Percentiles rank a stretch among this genome's conserved stretches.
These are phyloP conservation scores for Poecile montanus DNA, from an alignment of 2,797 vertebrate species.

Conservation along the genomic window DNA sequence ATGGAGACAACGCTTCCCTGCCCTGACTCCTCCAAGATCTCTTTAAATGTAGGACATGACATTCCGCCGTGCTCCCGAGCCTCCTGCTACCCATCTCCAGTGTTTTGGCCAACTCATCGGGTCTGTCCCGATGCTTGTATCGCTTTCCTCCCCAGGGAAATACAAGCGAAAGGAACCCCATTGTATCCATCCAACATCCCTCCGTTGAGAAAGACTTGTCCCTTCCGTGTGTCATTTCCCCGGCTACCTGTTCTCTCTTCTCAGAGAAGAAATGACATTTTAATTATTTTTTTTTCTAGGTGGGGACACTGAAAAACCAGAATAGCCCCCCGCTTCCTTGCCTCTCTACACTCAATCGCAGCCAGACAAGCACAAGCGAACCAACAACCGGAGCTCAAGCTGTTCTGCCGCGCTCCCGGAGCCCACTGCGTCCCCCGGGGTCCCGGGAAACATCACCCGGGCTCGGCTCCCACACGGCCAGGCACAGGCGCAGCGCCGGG, in stretches of 20 bases:
- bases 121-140: background rate
- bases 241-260: background rate
- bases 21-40: background rate
- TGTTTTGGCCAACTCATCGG: background rate
- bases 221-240: background rate
- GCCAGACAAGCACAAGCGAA: background rate
- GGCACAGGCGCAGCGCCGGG: background rate
- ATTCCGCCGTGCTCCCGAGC: background rate
- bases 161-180: background rate
- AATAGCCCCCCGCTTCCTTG: background rate
- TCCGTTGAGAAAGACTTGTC: background rate
- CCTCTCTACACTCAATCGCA: background rate
- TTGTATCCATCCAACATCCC: background rate
- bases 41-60: background rate
- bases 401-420: background rate
- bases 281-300: background rate
- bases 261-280: background rate
- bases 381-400: background rate
- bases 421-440: rapidly evolving
- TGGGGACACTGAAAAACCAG: background rate
- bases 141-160: background rate
- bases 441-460: background rate
- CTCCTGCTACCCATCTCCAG: background rate
- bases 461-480: background rate
- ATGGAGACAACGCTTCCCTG: background rate